Evolutionary conservation across 2,113 vertebrate genomes (phyloP).

Genomic region (Natator depressus): DNA sequence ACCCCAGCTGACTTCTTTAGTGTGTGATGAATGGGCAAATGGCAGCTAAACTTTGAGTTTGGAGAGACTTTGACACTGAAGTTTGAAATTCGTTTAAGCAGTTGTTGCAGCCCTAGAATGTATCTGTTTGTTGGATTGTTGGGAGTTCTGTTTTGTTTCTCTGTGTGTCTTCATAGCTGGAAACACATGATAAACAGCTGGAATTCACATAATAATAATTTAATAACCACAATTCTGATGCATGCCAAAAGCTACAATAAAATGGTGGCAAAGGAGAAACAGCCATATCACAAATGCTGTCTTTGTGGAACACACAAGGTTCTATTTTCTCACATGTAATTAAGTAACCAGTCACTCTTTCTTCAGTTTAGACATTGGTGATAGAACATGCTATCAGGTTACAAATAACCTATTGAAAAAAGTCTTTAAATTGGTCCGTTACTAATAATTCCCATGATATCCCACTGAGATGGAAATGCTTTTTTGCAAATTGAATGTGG

Average conservation of each 20-base stretch:
- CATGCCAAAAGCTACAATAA: neutral
- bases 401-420: neutral
- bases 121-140: neutral
- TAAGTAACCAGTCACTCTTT: neutral
- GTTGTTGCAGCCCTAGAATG: neutral
- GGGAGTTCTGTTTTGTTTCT: accelerated
- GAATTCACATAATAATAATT: conserved; percentile 52
- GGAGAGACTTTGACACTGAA: accelerated
- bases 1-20: neutral
- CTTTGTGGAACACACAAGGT: neutral
- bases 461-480: accelerated
- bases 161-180: neutral
- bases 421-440: neutral
- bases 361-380: neutral
- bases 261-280: neutral
- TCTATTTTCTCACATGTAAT: accelerated
- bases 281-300: neutral
- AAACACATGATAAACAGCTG: conserved; percentile 9
- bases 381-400: neutral
- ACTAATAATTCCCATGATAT: accelerated
- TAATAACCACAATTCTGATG: neutral
- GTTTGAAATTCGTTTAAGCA: neutral
- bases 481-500: neutral
- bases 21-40: neutral
- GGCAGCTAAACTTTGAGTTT: neutral